Evolutionary conservation across 2,888 invertebrate species (phyloP).

Genomic region (Melinopterus prodromus): DNA sequence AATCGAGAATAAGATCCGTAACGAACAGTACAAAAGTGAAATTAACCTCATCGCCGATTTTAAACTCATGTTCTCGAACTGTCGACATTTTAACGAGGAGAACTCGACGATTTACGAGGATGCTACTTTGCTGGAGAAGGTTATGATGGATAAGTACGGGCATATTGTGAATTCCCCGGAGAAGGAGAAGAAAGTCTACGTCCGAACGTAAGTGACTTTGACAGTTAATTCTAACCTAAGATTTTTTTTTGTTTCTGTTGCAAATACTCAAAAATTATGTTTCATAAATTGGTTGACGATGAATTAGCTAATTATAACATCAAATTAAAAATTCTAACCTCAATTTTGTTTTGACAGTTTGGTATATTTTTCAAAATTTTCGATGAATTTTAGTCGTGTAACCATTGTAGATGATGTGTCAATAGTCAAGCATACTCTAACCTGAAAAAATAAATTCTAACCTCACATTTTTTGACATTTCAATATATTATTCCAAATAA

Average conservation of each 20-base stretch:
- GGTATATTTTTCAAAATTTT: no score
- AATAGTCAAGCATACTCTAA: no score
- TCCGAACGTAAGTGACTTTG: slow-evolving; percentile 56
- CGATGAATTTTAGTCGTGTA: no score
- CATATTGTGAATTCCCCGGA: slow-evolving; percentile 65
- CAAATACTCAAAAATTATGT: not conserved
- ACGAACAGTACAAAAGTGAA: slow-evolving; percentile 80
- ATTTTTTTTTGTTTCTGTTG: slow-evolving; percentile 26
- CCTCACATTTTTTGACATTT: slow-evolving; percentile 25
- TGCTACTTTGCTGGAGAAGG: slow-evolving; percentile 86
- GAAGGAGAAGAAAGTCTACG: slow-evolving; percentile 58
- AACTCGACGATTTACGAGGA: slow-evolving; percentile 95
- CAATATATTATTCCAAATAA: no score
- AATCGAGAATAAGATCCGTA: slow-evolving; percentile 91
- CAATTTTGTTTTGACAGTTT: slow-evolving; percentile 29
- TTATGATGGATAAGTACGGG: slow-evolving; percentile 82
- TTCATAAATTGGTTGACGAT: not conserved
- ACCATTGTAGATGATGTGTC: no score
- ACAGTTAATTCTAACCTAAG: not conserved
- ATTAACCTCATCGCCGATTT: slow-evolving; percentile 89
- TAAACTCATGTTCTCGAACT: slow-evolving; percentile 96
- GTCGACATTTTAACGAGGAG: slow-evolving; percentile 96
- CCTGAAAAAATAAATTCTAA: not conserved
- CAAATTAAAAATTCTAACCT: not conserved
- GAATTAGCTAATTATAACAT: not conserved